Conservation (phyloP, 2,113 vertebrate species). For the Grammomys surdaster region DNA sequence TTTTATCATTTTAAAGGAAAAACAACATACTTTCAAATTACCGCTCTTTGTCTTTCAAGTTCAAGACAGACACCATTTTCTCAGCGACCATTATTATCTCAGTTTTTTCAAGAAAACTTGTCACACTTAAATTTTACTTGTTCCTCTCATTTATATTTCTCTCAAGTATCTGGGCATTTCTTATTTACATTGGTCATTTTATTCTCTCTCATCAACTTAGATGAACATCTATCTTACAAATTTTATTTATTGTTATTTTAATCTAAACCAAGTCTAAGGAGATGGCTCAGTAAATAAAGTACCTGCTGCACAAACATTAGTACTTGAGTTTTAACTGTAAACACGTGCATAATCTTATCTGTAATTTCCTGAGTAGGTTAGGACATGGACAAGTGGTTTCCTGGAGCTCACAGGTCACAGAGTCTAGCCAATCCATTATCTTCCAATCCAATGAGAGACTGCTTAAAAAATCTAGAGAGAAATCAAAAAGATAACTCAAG, state of each 20-base stretch:
- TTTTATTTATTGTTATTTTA: neutral
- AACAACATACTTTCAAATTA: neutral
- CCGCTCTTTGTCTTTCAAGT: constrained; percentile 10
- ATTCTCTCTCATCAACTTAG: neutral
- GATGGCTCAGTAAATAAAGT: neutral
- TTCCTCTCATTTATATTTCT: neutral
- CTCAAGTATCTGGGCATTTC: neutral
- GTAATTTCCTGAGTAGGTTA: too few relatives aligned
- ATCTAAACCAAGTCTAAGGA: neutral
- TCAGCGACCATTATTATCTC: neutral
- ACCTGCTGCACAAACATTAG: neutral
- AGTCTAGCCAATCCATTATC: neutral
- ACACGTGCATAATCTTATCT: too few relatives aligned
- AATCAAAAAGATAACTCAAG: neutral
- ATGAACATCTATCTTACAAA: neutral
- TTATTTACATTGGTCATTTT: neutral
- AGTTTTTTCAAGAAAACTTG: neutral
- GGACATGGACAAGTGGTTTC: too few relatives aligned
- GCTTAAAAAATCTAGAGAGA: neutral
- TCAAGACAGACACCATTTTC: constrained; percentile 34
- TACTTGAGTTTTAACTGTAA: neutral
- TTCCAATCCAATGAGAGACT: neutral
- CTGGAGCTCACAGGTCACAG: neutral
- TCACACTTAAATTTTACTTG: constrained; percentile 18
- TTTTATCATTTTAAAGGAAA: constrained; percentile 34